Evolutionary conservation across 2,888 invertebrate genomes (phyloP), one percentile per base, ranked within the genome.

Genomic region (Teleogryllus oceanicus): DNA sequence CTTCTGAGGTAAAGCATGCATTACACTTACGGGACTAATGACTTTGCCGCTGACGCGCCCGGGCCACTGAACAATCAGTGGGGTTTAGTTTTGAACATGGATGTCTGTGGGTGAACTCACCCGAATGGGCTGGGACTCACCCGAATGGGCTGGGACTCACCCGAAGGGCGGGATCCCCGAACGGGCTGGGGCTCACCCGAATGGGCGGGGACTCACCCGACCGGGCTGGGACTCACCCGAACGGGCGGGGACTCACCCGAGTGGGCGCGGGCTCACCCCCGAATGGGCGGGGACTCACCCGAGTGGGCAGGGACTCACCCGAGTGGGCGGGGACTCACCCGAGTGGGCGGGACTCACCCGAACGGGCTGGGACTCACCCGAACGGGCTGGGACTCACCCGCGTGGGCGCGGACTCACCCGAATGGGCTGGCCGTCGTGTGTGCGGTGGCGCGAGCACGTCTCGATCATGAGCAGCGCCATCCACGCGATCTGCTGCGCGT

Each of bases 381-480:
- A 21, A 21, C 1, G 21, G 21, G 21, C 21, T 21, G 21, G 21
- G 21, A 21, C 21, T 21, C 21, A 21, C 21, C 21, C 21, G 21
- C 1, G 1, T 1, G 21, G 21, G 21, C 21, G 21, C 1, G 21
- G 1, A 80, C 86, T 88, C 87, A 96, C 96, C 91, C 93, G 92
- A 83, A 97, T 96, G 78, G 95, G 95, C 86, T 96, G 93, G 2
- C 97, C 97, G 85, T 97, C 95, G 84, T 96, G 97, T 1, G 97
- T 96, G 82, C 93, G 91, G 86, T 97, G 96, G 83, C 92, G 91
- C 2, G 93, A 92, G 85, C 97, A 97, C 0, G 94, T 95, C 84
- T 95, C 93, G 80, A 97, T 95, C 97, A 98, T 98, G 85, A 94
- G 94, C 83, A 97, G 87, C 1, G 95, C 96, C 97, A 98, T 98